Base-by-base conservation (phyloP, 2,797 vertebrate genomes). In the Harpagifer antarcticus region DNA sequence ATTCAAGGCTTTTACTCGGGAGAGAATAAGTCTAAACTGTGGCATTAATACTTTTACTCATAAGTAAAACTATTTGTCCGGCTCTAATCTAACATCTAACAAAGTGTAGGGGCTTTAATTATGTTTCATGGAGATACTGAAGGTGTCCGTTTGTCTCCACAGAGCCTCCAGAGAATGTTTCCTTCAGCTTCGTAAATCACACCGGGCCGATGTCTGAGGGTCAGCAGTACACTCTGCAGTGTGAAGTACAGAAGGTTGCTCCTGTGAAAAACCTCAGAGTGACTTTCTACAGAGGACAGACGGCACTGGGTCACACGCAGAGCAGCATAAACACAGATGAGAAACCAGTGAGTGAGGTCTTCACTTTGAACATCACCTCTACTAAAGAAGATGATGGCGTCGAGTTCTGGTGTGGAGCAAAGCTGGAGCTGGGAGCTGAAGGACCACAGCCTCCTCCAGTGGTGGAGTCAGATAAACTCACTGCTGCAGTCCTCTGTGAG, bases 391-490 rank as follows among this genome's bases (percentile, higher is more conserved):
- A 95, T 2, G 23, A 92, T 47, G 87, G 85, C 56, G 72, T 2
- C 8, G 59, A 80, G 63, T 94, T 86, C 83, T 88, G 86, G 85
- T 94, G 94, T 81, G 85, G 89, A 52, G 93, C 91, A n/a, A 67
- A 60, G 48, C 84, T 93, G 23, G 50, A 85, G 0, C 79, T 93
- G 61, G 75, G 82, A 86, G 49, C 77, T 56, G 79, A 69, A 2
- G 90, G 81, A 78, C 83, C 79, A n/a, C 66, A 76, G 53, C n/a
- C 0, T 3, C 58, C 72, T 56, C 73, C 52, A 17, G 61, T 83
- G 61, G 53, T 71, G 49, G 27, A 0, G 23, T 93, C 93, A 42
- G 0, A 23, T 42, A 80, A 60, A 0, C 5, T 93, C 23, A 71
- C 20, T 2, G 54, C 83, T 23, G 62, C 6, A 4, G 89, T 94